Conservation (phyloP, 2,113 vertebrate genomes). For the Apus apus region DNA sequence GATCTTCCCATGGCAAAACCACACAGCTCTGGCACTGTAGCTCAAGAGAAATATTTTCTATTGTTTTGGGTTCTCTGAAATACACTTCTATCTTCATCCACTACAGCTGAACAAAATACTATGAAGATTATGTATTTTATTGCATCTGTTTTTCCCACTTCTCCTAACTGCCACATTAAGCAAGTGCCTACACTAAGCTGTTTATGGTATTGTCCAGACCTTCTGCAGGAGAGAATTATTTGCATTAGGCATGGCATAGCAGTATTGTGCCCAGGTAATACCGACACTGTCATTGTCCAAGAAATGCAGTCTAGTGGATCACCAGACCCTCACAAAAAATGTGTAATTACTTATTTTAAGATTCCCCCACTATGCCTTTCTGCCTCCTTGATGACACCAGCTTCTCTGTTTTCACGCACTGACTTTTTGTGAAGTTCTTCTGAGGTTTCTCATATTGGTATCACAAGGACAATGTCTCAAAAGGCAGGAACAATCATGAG, state of each 20-base stretch:
- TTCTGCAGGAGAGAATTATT: neutral
- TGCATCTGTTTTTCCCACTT: neutral
- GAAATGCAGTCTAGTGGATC: neutral
- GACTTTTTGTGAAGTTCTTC: neutral
- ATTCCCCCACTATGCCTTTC: neutral
- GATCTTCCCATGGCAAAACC: neutral
- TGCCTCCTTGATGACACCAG: neutral
- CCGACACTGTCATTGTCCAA: neutral
- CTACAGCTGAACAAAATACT: neutral
- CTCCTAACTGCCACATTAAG: neutral
- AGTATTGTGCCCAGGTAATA: neutral
- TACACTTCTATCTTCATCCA: neutral
- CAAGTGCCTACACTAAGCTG: neutral
- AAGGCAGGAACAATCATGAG: neutral
- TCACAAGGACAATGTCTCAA: neutral
- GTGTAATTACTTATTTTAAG: neutral
- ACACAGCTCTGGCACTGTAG: neutral
- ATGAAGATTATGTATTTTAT: neutral
- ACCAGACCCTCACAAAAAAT: neutral
- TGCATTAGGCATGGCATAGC: neutral
- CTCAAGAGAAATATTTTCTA: neutral
- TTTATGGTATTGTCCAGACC: neutral
- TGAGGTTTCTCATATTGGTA: neutral
- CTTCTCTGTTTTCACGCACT: neutral
- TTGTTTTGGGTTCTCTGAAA: neutral